Evolutionary conservation across 2,888 invertebrate genomes (phyloP), one percentile per base, ranked within the genome.

Genomic region (Caprella mutica): DNA sequence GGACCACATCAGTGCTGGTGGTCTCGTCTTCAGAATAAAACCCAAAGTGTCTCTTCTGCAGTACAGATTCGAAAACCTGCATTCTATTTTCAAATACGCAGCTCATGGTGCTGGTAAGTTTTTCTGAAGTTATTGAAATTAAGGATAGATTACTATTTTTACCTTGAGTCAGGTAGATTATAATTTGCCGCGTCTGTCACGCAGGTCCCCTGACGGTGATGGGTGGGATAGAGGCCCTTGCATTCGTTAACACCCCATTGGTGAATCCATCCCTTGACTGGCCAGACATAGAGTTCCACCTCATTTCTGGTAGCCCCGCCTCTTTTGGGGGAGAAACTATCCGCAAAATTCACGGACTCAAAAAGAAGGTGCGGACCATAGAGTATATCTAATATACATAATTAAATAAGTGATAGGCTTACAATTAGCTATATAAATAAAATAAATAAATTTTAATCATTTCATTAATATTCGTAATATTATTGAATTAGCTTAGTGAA

Each of bases 251-350:
- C 65, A 90, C 90, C 0, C 90, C 89, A 73, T 90, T 88, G 70
- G 87, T 86, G 0, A 91, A 89, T 70, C 77, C 81, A 55, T 79
- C 83, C 0, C 86, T 89, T 55, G 90, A 91, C 70, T 90, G 88
- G 86, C 90, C 91, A 0, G 91, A 91, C 69, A 87, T 90, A 63
- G 88, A 89, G 70, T 86, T 90, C 69, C 90, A 91, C 86, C 75
- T 90, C 73, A 85, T 87, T 0, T 85, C 88, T 27, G 81, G 85
- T 0, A 85, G 85, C 0, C 85, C 86, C 0, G 82, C 81, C 50
- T 86, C 87, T 0, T 89, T 90, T 69, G 88, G 86, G n/a, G 88
- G 89, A 0, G 80, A 81, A 0, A 78, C 81, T 39, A 70, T 91
- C 27, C 79, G 84, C 69, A 79, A 75, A 38, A 88, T 89, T 0